phyloP scores from a whole-genome alignment of 2,113 vertebrate genomes.

The Anthoscopus minutus region DNA sequence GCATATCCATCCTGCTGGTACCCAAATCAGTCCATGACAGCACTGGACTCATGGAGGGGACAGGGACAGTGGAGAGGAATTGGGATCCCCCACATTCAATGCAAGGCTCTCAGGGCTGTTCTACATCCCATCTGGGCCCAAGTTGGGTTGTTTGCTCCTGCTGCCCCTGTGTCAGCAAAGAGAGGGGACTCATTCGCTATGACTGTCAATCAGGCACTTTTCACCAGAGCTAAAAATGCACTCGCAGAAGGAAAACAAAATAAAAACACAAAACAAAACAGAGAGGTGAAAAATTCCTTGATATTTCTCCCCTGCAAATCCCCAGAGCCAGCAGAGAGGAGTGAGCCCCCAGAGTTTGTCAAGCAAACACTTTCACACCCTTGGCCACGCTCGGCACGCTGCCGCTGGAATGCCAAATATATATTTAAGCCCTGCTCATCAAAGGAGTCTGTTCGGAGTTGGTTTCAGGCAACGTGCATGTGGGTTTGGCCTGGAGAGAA shows the following conservation, averaged over 20 bases:
- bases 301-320: slow-evolving; percentile 64
- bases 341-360: slow-evolving; percentile 67
- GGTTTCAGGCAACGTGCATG: slow-evolving; percentile 60
- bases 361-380: slow-evolving; percentile 73
- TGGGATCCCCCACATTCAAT: not conserved
- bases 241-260: slow-evolving; percentile 62
- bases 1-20: not conserved
- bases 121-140: not conserved
- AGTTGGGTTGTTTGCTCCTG: not conserved
- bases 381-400: slow-evolving; percentile 10
- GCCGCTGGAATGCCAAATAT: slow-evolving; percentile 64
- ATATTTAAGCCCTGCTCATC: slow-evolving; percentile 64
- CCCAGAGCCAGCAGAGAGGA: slow-evolving; percentile 46
- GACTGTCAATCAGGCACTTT: slow-evolving; percentile 21
- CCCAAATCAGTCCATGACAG: not conserved
- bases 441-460: slow-evolving; percentile 60
- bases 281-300: slow-evolving; percentile 70
- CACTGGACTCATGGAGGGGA: not conserved
- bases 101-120: not conserved
- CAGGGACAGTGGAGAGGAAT: not conserved
- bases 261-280: slow-evolving; percentile 71
- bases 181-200: slow-evolving; percentile 24
- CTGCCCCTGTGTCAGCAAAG: not conserved
- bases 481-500: slow-evolving; percentile 57
- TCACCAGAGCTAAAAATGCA: slow-evolving; percentile 58